Base-by-base conservation (phyloP, 2,888 invertebrate genomes). In the Sarcophaga subvicina region DNA sequence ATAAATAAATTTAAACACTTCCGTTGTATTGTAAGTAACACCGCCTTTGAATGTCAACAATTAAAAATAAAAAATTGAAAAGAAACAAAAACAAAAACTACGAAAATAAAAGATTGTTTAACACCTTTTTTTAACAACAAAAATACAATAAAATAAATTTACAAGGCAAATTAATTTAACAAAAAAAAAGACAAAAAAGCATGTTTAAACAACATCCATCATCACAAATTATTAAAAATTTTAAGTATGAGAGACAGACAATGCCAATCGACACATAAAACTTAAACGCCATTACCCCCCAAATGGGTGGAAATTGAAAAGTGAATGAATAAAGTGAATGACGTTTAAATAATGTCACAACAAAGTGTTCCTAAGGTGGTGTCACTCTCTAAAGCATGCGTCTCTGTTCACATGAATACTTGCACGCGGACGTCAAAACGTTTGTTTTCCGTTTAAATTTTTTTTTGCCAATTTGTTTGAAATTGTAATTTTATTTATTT, bases 11-110 rank as follows among this genome's bases (percentile, higher is more conserved):
- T 37, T 37, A 37, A 37, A 37, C 8, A 27, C 79, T 86, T 78
- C 81, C 73, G 75, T 75, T 80, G 62, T 67, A 78, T 78, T 78
- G 72, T 72, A 76, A 72, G 72, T 72, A 76, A 72, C 37, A 47
- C 60, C 78, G 62, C 60, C 78, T 73, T 70, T 63, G 69, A 69
- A 62, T 73, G 63, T 45, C n/a, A 76, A 64, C 60, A 81, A 59
- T 37, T 37, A 6, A 17, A 12, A 14, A 54, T 14, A 4, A 17
- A 54, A 54, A 54, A 12, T 14, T 4, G 5, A 54, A 4, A 54
- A 54, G 12, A 54, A 54, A 54, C 1, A 49, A 0, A 14, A 14
- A 54, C 54, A 54, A 54, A 54, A 54, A 17, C 12, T 54, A 12
- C 1, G 14, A 54, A 17, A 54, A 54, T 54, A 17, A 54, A 54